Base-by-base conservation (phyloP, 1,140 invertebrate species). In the Leptonema lineaticorne region DNA sequence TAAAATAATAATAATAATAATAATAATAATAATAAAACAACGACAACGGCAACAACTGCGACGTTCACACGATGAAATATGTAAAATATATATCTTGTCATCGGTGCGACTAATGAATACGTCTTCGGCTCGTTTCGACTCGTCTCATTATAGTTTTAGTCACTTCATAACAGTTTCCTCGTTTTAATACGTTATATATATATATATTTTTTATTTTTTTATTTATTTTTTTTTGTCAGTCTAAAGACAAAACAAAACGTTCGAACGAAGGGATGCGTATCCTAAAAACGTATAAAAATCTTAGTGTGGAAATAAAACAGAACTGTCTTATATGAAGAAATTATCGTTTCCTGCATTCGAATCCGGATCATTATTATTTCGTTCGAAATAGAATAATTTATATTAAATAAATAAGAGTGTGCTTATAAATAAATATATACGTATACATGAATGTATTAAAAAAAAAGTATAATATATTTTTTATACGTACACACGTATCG, bases 281-380 rank as follows among this genome's bases (percentile, higher is more conserved):
- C n/a, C n/a, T n/a, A n/a, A n/a, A n/a, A n/a, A n/a, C n/a, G n/a
- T n/a, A n/a, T n/a, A n/a, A n/a, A n/a, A n/a, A n/a, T n/a, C n/a
- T n/a, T n/a, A n/a, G n/a, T n/a, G n/a, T n/a, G n/a, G n/a, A n/a
- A n/a, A n/a, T n/a, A n/a, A n/a, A 9, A 11, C 33, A 37, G 59
- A 71, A 66, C 67, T 60, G 67, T 60, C 67, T n/a, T n/a, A n/a
- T n/a, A 63, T 71, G 70, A 71, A 71, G 70, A n/a, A n/a, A n/a
- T 71, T 71, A 71, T 71, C 69, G 60, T 72, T 72, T 72, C 70
- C 70, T 67, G 62, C 58, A 50, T 66, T 58, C 37, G 65, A 70
- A 62, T 67, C 58, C 63, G 58, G 58, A 63, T 64, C 70, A 72
- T 72, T 72, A 72, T 68, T n/a, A n/a, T 72, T 72, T 72, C 62